Evolutionary conservation across 2,888 invertebrate genomes (phyloP), one percentile per base, ranked within the genome.

Genomic region (Drepanosiphum platanoidis): DNA sequence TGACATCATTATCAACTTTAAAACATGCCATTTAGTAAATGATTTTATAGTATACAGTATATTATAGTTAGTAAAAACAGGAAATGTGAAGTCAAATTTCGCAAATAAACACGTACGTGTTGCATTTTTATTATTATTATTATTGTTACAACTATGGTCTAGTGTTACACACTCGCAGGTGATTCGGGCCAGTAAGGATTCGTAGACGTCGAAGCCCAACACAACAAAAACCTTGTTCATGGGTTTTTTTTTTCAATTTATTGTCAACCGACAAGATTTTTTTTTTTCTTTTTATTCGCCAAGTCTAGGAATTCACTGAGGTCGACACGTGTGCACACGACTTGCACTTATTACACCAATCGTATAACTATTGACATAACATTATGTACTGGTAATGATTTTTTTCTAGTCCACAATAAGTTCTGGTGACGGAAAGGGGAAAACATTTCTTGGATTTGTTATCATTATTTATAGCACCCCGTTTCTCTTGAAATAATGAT

Each of bases 81-180:
- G 42, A 74, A 64, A 83, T 74, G 11, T 74, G 34, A 71, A 74
- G 39, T 34, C 9, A 9, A 83, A 64, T 34, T 74, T 74, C 32
- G 18, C 66, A 64, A 74, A 66, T 61, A 30, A 81, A 71, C 58
- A 81, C 66, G 70, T 70, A 39, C 1, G 3, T 36, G 27, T 61
- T 61, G 18, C 34, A 70, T 70, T 42, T 46, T 15, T 64, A 30
- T 64, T 78, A 30, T 78, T 1, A 27, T 34, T 79, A 46, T 30
- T 81, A 71, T 81, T 81, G 22, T 30, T n/a, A 75, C 36, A 36
- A 66, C n/a, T 15, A 32, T 71, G 34, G 42, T 66, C 64, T 83
- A 42, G 46, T 46, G 22, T 75, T 46, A 74, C 46, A 74, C 74
- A 32, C 15, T 52, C 18, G 36, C 74, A 83, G 36, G 66, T 83